Evolutionary conservation across 2,113 vertebrate genomes (phyloP).

Genomic region (Platanista minor): DNA sequence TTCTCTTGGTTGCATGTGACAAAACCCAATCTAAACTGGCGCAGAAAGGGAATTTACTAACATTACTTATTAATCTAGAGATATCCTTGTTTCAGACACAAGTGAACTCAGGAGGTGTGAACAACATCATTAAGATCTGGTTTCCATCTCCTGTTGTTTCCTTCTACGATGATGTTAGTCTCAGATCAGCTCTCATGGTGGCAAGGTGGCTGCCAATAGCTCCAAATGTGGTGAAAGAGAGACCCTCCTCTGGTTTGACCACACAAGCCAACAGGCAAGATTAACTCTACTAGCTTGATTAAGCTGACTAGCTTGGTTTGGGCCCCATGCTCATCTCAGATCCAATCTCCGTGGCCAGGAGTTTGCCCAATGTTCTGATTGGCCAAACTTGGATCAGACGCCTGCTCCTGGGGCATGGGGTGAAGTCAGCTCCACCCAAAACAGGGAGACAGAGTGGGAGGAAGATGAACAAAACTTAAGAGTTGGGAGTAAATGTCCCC

Average conservation of each 20-base stretch:
- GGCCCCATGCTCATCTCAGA: background rate
- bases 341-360: background rate
- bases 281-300: background rate
- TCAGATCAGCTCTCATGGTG: background rate
- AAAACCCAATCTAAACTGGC: background rate
- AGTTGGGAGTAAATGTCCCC: background rate
- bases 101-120: background rate
- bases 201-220: background rate
- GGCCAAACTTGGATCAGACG: background rate
- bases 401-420: background rate
- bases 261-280: background rate
- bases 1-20: background rate
- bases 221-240: background rate
- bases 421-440: background rate
- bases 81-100: background rate
- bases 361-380: background rate
- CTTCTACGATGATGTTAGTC: background rate
- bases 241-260: background rate
- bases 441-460: background rate
- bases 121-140: background rate
- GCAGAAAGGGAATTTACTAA: background rate
- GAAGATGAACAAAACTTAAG: background rate
- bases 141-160: background rate
- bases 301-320: background rate
- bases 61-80: background rate